These are phyloP conservation scores for Potamilus streckersoni DNA, from an alignment of 1,140 invertebrate genomes.

Conservation along the genomic window DNA sequence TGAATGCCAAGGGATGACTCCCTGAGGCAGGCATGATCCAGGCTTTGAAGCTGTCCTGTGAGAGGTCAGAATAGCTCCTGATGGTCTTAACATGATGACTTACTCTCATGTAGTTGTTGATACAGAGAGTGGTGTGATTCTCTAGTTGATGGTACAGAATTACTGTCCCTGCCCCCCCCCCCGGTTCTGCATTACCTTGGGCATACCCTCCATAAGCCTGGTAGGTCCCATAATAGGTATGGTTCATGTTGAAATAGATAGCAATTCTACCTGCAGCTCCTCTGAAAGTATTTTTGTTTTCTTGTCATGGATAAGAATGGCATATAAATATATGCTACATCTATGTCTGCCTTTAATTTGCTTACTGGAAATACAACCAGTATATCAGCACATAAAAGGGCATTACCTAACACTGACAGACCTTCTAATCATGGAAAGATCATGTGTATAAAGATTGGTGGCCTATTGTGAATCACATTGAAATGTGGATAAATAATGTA, in stretches of 20 bases:
- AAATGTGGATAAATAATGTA: no score
- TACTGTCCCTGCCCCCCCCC: constrained; percentile 50
- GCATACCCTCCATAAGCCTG: constrained; percentile 48
- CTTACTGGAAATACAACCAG: no score
- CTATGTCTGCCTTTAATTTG: no score
- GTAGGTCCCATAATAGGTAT: constrained; percentile 50
- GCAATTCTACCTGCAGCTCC: constrained; percentile 52
- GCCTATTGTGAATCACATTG: no score
- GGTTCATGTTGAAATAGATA: constrained; percentile 47
- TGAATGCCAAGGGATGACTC: constrained; percentile 39
- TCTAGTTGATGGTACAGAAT: constrained; percentile 48
- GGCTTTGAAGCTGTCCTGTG: constrained; percentile 53
- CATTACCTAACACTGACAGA: no score
- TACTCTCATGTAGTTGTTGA: constrained; percentile 37
- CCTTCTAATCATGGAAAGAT: no score
- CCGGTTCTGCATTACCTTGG: constrained; percentile 31
- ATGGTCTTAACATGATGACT: constrained; percentile 41
- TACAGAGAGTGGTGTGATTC: constrained; percentile 46
- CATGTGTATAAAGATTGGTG: no score
- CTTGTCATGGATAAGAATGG: no score
- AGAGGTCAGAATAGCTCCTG: constrained; percentile 42
- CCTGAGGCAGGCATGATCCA: constrained; percentile 51
- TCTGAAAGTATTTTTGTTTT: no score
- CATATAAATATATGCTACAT: no score
- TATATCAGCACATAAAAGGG: no score